These are phyloP conservation scores for Scaptomyza pallida DNA, from an alignment of 1,140 invertebrate genomes.

Conservation along the genomic window DNA sequence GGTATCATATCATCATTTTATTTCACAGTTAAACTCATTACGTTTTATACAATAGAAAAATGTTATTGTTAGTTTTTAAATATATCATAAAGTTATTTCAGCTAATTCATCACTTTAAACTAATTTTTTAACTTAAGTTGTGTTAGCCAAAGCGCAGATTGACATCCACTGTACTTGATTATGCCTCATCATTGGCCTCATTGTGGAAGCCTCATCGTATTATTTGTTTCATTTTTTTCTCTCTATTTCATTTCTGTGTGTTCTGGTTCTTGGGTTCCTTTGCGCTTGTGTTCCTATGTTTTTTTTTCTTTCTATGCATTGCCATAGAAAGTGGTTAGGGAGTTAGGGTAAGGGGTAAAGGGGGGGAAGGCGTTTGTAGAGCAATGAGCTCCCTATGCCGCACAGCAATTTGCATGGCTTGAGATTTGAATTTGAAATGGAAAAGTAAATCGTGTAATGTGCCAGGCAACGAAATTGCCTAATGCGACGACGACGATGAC, in stretches of 20 bases:
- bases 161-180: slow-evolving; percentile 34
- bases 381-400: slow-evolving; percentile 18
- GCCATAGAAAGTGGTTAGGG: background rate
- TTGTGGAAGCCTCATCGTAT: slow-evolving; percentile 61
- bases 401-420: slow-evolving; percentile 77
- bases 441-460: slow-evolving; percentile 79
- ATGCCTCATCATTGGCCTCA: slow-evolving; percentile 69
- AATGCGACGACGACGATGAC: slow-evolving; percentile 42
- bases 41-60: too few relatives aligned
- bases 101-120: too few relatives aligned
- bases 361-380: background rate
- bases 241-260: background rate
- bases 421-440: slow-evolving; percentile 77
- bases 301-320: slow-evolving; percentile 29
- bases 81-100: too few relatives aligned
- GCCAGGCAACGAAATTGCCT: slow-evolving; percentile 78
- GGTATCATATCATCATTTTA: background rate
- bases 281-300: background rate
- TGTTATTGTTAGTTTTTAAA: too few relatives aligned
- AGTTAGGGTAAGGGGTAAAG: too few relatives aligned
- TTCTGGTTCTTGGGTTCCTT: background rate
- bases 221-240: slow-evolving; percentile 63
- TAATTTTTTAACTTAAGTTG: too few relatives aligned
- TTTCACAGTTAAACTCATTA: too few relatives aligned
- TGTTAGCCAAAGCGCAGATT: too few relatives aligned